Base-by-base conservation (phyloP, 2,797 vertebrate species). In the Emydoidea blandingii region DNA sequence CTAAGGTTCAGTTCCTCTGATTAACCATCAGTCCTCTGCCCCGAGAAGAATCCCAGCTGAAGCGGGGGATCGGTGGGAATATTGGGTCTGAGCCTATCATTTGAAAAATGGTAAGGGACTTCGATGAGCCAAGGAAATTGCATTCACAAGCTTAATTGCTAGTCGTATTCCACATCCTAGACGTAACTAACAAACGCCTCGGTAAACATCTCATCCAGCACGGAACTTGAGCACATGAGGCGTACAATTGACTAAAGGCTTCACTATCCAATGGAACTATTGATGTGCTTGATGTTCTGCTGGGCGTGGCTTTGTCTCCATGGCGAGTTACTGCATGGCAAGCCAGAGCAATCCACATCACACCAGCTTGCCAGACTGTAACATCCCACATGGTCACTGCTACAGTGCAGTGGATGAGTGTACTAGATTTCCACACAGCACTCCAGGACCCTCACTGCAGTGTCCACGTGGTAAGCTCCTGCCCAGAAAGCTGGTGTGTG, bases 281-380 rank as follows among this genome's bases (percentile, higher is more conserved):
- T 57, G 25, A 29, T 57, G 12, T 57, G 62, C 19, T 47, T 25
- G 34, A 15, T 59, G 79, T 85, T 54, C 88, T 94, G 82, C 25
- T 41, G 82, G 31, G 10, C 65, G 47, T 31, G 74, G 82, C 4
- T 8, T 29, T 0, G 0, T 14, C 80, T 31, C 14, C 6, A 3
- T 0, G 6, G 72, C 8, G 5, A 65, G 62, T 18, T 65, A 65
- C 62, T n/a, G 62, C 16, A 65, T 65, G 15, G 15, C 15, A n/a
- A 65, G 62, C 9, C n/a, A 68, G 34, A 37, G 1, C 18, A 65
- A 65, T 8, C 7, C 16, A 34, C 59, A n/a, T n/a, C 31, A 18
- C 59, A 65, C 31, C 14, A 18, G 34, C 15, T 18, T n/a, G 31
- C 34, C 31, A 65, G 14, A 29, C 31, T 16, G 15, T 18, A 65